phyloP scores from a whole-genome alignment of 2,888 invertebrate species.

The Hypomecis atomaria region DNA sequence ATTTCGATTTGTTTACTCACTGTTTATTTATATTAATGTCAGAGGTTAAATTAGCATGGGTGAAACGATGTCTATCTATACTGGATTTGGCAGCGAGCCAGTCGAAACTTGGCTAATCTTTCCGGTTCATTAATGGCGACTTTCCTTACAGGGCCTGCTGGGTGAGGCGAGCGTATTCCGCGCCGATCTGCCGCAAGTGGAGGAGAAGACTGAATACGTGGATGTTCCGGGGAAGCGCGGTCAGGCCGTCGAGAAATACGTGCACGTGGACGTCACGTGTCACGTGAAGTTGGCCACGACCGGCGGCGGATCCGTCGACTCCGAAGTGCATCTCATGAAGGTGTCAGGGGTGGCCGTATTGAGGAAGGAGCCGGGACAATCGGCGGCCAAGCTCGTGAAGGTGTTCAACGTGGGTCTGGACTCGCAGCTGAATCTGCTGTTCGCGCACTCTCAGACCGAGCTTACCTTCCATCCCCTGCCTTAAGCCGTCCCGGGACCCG shows the following conservation, averaged over 20 bases:
- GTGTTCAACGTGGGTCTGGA: constrained; percentile 88
- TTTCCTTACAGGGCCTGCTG: constrained; percentile 73
- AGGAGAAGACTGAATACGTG: constrained; percentile 86
- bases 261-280: constrained; percentile 88
- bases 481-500: constrained; percentile 60
- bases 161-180: constrained; percentile 89
- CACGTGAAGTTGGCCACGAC: constrained; percentile 86
- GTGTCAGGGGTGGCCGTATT: constrained; percentile 88
- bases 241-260: constrained; percentile 85
- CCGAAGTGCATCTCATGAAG: constrained; percentile 86
- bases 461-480: constrained; percentile 86
- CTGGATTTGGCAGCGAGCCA: constrained; percentile 57
- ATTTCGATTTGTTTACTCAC: constrained; percentile 52
- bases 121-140: constrained; percentile 46
- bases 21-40: constrained; percentile 46
- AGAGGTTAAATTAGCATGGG: constrained; percentile 53
- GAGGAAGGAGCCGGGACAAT: constrained; percentile 84
- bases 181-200: constrained; percentile 87
- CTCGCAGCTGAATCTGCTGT: constrained; percentile 87
- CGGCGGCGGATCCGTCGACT: constrained; percentile 83
- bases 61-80: constrained; percentile 56
- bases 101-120: constrained; percentile 43
- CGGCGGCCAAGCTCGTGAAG: constrained; percentile 82
- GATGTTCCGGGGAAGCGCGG: constrained; percentile 76
- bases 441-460: constrained; percentile 87